Evolutionary conservation across 2,113 vertebrate species (phyloP), one percentile per base, ranked within the genome.

Genomic region (Telmatochromis sp.): DNA sequence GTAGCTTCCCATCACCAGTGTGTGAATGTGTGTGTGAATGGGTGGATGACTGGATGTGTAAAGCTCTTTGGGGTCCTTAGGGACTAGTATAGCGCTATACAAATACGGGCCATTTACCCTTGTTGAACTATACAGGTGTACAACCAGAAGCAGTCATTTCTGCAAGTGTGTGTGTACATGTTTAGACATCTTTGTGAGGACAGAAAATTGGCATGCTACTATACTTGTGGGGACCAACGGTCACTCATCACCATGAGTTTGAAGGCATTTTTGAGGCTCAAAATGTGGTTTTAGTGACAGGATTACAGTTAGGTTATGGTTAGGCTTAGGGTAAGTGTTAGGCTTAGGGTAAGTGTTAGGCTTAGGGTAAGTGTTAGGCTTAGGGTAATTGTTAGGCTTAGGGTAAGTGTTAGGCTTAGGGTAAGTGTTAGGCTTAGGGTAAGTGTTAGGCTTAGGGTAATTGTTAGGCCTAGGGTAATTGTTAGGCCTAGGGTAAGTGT

Each of bases 121-220:
- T 53, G 35, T 31, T 86, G 80, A 83, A 84, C 35, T 88, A 13
- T 57, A 81, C 35, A 65, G 53, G 85, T 50, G 55, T 75, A 23
- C 17, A 63, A 55, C 71, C 54, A 79, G 82, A 45, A 71, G 71
- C 11, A 5, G 37, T 80, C 13, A 40, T 35, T 26, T 51, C 21
- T 81, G 15, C 40, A 6, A 13, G n/a, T 23, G 15, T 86, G 50
- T 65, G 71, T 53, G 21, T 17, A 57, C 5, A 60, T 60, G 5
- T 60, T 60, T 1, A 31, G 57, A 60, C 5, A 0, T 11, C 58
- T 33, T 60, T 33, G 5, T 19, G 58, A 60, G 5, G 28, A 60
- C 58, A 63, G 28, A 60, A 17, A 60, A 60, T 60, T 10, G 14
- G 14, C 26, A 60, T 60, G 26, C 58, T 19, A 35, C 28, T 63